Percentiles rank a stretch among this genome's conserved stretches.
Conservation (phyloP, 2,888 invertebrate species). For the Marronus borbonicus region DNA sequence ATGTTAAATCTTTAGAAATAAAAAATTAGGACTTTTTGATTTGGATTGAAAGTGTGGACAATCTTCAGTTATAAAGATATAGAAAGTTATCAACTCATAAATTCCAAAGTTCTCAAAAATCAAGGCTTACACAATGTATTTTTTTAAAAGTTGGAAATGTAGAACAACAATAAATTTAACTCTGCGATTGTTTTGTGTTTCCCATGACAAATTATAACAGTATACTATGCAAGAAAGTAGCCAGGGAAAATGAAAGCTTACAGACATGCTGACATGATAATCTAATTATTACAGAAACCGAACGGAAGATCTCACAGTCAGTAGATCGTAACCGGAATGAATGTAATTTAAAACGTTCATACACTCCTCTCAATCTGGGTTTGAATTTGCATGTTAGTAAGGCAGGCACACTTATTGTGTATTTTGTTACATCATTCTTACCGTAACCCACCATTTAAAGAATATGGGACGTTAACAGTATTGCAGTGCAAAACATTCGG, state of each 20-base stretch:
- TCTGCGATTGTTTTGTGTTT: too few species aligned
- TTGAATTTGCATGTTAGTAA: conserved; percentile 23
- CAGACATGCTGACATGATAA: neutral
- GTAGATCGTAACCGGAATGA: neutral
- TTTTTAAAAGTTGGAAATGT: too few species aligned
- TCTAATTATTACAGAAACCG: conserved; percentile 10
- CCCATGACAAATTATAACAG: too few species aligned
- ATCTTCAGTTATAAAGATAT: too few species aligned
- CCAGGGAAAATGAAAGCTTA: neutral
- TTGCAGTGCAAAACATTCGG: conserved; percentile 29
- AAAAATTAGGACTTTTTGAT: too few species aligned
- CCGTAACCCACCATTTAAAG: conserved; percentile 36
- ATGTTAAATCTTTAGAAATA: too few species aligned
- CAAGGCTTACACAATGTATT: too few species aligned
- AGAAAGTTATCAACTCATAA: too few species aligned
- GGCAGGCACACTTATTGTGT: conserved; percentile 16
- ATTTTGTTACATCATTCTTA: conserved; percentile 38
- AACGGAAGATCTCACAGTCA: neutral
- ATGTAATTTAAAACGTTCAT: neutral
- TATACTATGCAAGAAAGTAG: neutral
- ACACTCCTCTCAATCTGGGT: conserved; percentile 1
- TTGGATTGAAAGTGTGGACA: too few species aligned
- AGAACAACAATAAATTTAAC: too few species aligned
- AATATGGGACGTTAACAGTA: conserved; percentile 45
- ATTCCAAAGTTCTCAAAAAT: too few species aligned